Evolutionary conservation across 1,140 invertebrate genomes (phyloP), one percentile per base, ranked within the genome.

Genomic region (Papilio helenus): DNA sequence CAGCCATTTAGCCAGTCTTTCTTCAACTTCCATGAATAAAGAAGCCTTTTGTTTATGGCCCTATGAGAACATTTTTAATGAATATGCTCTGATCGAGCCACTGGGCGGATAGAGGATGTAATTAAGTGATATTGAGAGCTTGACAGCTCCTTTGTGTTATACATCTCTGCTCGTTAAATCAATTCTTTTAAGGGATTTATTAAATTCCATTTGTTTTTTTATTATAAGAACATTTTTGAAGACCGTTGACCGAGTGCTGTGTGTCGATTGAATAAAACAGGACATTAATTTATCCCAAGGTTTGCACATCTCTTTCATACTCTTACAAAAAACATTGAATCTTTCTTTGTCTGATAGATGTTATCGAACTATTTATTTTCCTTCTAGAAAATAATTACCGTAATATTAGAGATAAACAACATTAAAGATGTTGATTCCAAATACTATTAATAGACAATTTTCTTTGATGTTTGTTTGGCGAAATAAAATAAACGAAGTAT

Each of bases 21-120:
- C 87, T 87, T 80, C 79, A 81, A 80, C 71, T 65, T 80, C 76
- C 80, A 83, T 77, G 86, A 76, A 92, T 88, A 92, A 92, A 89
- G 85, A 85, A 77, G 73, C 85, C 76, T 85, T 92, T 93, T 93
- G 92, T 93, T 92, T 93, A 92, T 89, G 82, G 79, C 79, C 81
- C 82, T 88, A 90, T 91, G 87, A 90, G 88, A 89, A 89, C 80
- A 81, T 83, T 87, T 68, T 82, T 84, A 88, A 88, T 90, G 87
- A 92, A 91, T 91, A 85, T 85, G 85, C 85, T 85, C 58, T 85
- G 88, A 89, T 88, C 86, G 89, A 90, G 85, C 79, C 76, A 81
- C 86, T 88, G 80, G 84, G 82, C 83, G 80, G 81, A 82, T 84
- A 77, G 84, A 87, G 87, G 89, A 88, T 87, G 88, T 87, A 93